Percentiles rank a stretch among this genome's conserved stretches.
Conservation (phyloP, 37 sponge, comb jelly and placozoan genomes). For the Axinella damicornis region DNA sequence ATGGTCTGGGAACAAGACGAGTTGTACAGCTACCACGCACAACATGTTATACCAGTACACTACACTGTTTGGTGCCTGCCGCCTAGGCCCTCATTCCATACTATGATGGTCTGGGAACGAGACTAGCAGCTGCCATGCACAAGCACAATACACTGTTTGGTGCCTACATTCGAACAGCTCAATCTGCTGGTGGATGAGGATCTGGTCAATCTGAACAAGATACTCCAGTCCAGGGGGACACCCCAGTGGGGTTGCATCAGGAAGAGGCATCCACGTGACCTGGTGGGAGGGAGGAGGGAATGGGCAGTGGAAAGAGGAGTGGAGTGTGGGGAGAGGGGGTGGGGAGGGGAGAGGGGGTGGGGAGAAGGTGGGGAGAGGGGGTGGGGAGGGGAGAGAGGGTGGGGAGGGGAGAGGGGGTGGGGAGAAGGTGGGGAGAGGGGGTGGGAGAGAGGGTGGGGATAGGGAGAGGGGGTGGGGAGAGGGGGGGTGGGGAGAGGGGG, state of each 20-base stretch:
- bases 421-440: constrained; percentile 1
- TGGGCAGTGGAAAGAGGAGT: not conserved
- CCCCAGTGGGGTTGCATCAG: constrained; percentile 56
- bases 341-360: not conserved
- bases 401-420: not conserved
- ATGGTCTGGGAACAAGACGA: no score
- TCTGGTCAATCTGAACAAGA: constrained; percentile 94
- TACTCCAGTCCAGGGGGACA: constrained; percentile 97
- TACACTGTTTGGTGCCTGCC: no score
- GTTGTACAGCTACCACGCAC: no score
- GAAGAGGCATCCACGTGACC: constrained; percentile 77
- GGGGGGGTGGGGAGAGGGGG: not conserved
- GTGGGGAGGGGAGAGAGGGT: not conserved
- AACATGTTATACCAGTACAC: no score
- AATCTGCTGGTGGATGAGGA: constrained; percentile 89
- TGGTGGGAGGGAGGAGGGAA: not conserved
- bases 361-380: not conserved
- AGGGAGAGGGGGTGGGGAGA: not conserved
- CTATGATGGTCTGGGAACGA: no score
- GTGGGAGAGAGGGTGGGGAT: not conserved
- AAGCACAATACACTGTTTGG: no score
- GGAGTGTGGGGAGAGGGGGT: not conserved
- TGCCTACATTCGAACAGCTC: constrained; percentile 84
- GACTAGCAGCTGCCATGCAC: no score
- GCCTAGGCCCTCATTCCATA: no score